Conservation (phyloP, 1,140 invertebrate species). For the Drosophila lacteicornis region DNA sequence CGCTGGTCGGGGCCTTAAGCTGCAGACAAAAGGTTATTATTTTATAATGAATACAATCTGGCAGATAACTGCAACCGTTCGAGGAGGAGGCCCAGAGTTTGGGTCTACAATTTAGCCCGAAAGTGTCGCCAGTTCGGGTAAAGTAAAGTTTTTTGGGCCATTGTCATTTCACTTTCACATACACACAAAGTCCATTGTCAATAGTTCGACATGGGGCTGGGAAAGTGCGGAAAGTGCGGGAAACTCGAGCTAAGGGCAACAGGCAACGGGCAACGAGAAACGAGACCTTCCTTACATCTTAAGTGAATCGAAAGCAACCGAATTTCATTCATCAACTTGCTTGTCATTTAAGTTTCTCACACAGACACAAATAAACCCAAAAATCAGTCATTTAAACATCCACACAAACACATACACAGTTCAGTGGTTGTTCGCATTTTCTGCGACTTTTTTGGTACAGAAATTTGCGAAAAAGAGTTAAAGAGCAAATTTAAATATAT, state of each 20-base stretch:
- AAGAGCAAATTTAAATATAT: too few species aligned
- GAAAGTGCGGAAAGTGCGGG: not conserved
- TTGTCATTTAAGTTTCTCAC: slow-evolving; percentile 34
- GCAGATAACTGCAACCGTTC: slow-evolving; percentile 57
- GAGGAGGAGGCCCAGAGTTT: not conserved
- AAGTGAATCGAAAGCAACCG: slow-evolving; percentile 42
- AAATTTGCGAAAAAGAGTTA: not conserved
- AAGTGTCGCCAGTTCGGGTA: slow-evolving; percentile 31
- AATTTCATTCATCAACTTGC: slow-evolving; percentile 42
- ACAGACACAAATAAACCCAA: slow-evolving; percentile 16
- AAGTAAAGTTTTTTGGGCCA: slow-evolving; percentile 46
- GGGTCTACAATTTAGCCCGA: slow-evolving; percentile 7
- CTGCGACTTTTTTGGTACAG: slow-evolving; percentile 2
- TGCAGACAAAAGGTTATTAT: slow-evolving; percentile 79
- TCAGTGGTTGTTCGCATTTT: slow-evolving; percentile 14
- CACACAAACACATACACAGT: slow-evolving; percentile 18
- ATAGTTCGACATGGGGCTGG: slow-evolving; percentile 16
- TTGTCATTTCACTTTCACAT: slow-evolving; percentile 54
- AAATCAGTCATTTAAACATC: slow-evolving; percentile 13
- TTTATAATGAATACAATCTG: slow-evolving; percentile 83
- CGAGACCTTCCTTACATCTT: slow-evolving; percentile 12
- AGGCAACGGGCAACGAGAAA: not conserved
- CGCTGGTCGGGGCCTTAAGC: slow-evolving; percentile 27
- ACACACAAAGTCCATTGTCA: slow-evolving; percentile 31
- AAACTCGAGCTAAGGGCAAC: not conserved